Evolutionary conservation across 2,113 vertebrate genomes (phyloP), one percentile per base, ranked within the genome.

Genomic region (human (Homo sapiens)): DNA sequence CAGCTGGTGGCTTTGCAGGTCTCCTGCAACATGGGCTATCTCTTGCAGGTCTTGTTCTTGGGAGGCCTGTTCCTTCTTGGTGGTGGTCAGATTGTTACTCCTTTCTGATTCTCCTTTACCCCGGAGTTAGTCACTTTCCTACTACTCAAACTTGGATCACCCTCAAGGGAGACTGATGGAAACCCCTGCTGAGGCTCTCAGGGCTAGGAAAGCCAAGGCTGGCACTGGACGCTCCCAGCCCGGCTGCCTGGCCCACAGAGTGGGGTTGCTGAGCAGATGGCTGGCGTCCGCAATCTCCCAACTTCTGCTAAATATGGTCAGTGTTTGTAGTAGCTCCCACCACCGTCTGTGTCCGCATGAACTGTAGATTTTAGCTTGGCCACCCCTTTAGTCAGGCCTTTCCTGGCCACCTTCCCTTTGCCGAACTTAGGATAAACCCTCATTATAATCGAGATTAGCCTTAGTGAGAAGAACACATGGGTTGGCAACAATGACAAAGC

Each of bases 291-390:
- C 72, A 13, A 3, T 89, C 89, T 92, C 72, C 38, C 6, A 18
- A 57, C 89, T 97, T 90, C 64, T 97, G 86, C 96, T 94, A 92
- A 98, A 97, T 97, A 96, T 88, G 96, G 95, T 68, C 93, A 90
- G 57, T 96, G 97, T 97, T 97, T 97, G 96, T 22, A 50, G 75
- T 61, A 35, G 50, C 94, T 57, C 85, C 86, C 40, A 20, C 64
- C 43, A 23, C 94, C 0, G 45, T 79, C 93, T 64, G 78, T 73
- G 30, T 92, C 78, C 38, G 55, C 16, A 4, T 27, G 48, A 84
- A 50, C 93, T 78, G 83, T 32, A 82, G 86, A 64, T 95, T 97
- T 92, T 0, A 2, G 92, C 93, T 87, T 80, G 93, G 96, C 92
- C 83, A 55, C 64, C 68, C 66, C n/a, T 35, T n/a, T 25, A 57